Evolutionary conservation across 1,140 invertebrate genomes (phyloP).

Genomic region (Brachionus calyciflorus): DNA sequence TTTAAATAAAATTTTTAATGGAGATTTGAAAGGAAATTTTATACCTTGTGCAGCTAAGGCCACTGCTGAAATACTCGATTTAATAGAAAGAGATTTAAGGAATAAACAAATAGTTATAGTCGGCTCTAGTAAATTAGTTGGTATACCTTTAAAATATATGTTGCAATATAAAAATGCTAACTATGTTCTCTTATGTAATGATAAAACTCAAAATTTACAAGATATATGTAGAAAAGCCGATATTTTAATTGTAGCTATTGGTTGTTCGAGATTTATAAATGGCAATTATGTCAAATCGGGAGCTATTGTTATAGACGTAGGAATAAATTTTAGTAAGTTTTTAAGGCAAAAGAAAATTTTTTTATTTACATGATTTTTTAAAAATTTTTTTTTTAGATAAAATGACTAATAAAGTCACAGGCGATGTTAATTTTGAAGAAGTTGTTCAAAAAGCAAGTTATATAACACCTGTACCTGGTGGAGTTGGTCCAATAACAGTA

Average conservation of each 20-base stretch:
- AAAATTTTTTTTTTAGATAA: slow-evolving; percentile 65
- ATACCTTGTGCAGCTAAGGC: slow-evolving; percentile 90
- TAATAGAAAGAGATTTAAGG: slow-evolving; percentile 66
- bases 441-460: slow-evolving; percentile 72
- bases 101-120: slow-evolving; percentile 87
- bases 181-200: slow-evolving; percentile 94
- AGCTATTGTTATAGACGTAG: slow-evolving; percentile 97
- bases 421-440: slow-evolving; percentile 87
- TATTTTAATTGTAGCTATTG: slow-evolving; percentile 92
- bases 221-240: slow-evolving; percentile 72
- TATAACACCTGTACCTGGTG: slow-evolving; percentile 95
- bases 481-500: slow-evolving; percentile 96
- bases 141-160: slow-evolving; percentile 74
- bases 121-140: slow-evolving; percentile 94
- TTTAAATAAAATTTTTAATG: slow-evolving; percentile 72
- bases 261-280: slow-evolving; percentile 83
- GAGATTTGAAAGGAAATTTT: slow-evolving; percentile 72
- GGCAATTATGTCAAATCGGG: slow-evolving; percentile 95
- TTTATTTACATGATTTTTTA: background rate
- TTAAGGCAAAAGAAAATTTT: too few relatives aligned
- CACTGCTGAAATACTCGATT: slow-evolving; percentile 83
- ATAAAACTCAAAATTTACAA: slow-evolving; percentile 79
- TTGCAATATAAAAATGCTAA: slow-evolving; percentile 68
- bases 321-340: slow-evolving; percentile 72
- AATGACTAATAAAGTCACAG: slow-evolving; percentile 55